These are phyloP conservation scores for Myotis daubentonii DNA, from an alignment of 2,797 vertebrate species.

Conservation along the genomic window DNA sequence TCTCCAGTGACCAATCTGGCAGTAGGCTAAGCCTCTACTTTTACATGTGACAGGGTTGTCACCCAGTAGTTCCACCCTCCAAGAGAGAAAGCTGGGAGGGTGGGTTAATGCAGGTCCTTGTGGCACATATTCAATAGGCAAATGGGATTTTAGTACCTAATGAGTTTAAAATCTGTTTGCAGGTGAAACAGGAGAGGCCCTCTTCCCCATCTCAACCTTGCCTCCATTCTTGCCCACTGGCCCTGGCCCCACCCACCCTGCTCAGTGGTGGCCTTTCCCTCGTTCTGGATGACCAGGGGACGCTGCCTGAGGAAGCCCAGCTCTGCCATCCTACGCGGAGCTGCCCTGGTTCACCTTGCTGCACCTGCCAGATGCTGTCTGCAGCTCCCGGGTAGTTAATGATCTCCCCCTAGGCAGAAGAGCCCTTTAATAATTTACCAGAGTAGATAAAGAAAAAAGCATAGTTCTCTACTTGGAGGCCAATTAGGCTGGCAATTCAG, in stretches of 20 bases:
- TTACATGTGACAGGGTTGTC: neutral
- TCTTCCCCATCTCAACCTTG: neutral
- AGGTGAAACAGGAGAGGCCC: neutral
- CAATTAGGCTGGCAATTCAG: conserved; percentile 65
- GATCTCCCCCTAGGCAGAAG: conserved; percentile 74
- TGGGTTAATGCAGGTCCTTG: neutral
- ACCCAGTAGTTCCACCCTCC: neutral
- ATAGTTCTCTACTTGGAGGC: conserved; percentile 59
- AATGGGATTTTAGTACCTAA: neutral
- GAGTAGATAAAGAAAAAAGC: conserved; percentile 78
- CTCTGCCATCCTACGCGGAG: neutral
- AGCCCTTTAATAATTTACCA: conserved; percentile 78
- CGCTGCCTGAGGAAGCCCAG: neutral
- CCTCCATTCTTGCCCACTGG: neutral
- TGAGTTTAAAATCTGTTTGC: neutral
- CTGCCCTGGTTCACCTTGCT: neutral
- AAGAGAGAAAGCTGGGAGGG: neutral
- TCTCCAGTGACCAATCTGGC: neutral
- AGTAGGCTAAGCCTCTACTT: neutral
- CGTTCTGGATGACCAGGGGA: neutral
- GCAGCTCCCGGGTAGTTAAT: conserved; percentile 68
- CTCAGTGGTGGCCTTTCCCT: neutral
- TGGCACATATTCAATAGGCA: neutral
- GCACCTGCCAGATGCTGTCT: conserved; percentile 53
- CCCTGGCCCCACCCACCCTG: too few relatives aligned